These are phyloP conservation scores for Apogon hyalosoma DNA, from an alignment of 2,797 vertebrate species.

Conservation along the genomic window DNA sequence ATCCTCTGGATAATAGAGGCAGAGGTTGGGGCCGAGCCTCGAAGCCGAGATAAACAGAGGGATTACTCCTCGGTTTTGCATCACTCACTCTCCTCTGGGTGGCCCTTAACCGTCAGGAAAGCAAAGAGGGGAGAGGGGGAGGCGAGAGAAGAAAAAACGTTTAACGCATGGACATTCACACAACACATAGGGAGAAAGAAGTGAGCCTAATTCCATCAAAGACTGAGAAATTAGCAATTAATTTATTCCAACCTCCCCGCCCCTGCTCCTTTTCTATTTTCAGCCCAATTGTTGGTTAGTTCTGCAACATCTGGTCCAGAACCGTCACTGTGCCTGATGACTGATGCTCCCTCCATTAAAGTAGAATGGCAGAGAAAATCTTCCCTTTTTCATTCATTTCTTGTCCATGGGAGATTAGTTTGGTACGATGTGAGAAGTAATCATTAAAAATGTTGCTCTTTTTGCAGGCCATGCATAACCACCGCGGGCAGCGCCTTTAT, in stretches of 20 bases:
- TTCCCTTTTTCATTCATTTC: constrained; percentile 69
- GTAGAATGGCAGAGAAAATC: constrained; percentile 69
- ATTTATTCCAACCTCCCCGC: constrained; percentile 94
- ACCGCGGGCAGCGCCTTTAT: constrained; percentile 67
- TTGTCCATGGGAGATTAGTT: constrained; percentile 80
- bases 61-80: constrained; percentile 97
- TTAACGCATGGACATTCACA: constrained; percentile 95
- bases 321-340: constrained; percentile 67
- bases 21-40: constrained; percentile 93
- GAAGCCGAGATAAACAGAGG: constrained; percentile 97
- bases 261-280: constrained; percentile 72
- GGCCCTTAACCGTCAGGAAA: constrained; percentile 94
- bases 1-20: constrained; percentile 95
- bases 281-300: constrained; percentile 92
- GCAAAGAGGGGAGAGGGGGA: constrained; percentile 46
- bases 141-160: constrained; percentile 81
- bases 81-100: constrained; percentile 98
- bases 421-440: constrained; percentile 75
- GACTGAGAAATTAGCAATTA: constrained; percentile 96
- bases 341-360: constrained; percentile 69
- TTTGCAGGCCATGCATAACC: constrained; percentile 78
- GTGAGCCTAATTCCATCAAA: constrained; percentile 99
- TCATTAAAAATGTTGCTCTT: constrained; percentile 87
- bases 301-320: constrained; percentile 96
- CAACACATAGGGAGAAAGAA: constrained; percentile 90